These are phyloP conservation scores for Zophobas atratus DNA, from an alignment of 1,140 invertebrate genomes.

Conservation along the genomic window DNA sequence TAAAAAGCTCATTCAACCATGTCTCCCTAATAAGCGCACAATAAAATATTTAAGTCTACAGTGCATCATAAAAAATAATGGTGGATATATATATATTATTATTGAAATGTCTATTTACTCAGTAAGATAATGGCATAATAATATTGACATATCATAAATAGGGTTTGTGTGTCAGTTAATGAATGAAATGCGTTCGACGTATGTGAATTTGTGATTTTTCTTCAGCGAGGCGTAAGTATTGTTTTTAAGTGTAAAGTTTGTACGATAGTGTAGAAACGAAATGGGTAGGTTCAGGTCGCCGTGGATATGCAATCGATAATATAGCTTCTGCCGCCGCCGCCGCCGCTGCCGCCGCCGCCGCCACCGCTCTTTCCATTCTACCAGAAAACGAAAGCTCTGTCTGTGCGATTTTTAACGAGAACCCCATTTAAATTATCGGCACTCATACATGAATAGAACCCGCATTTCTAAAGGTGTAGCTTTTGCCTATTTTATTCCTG, in stretches of 20 bases:
- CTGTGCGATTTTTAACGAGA: neutral
- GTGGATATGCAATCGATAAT: constrained; percentile 48
- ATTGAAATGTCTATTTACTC: constrained; percentile 4
- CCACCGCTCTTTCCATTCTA: constrained; percentile 14
- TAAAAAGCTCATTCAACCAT: neutral
- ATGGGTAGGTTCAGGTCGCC: constrained; percentile 47
- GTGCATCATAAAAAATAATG: neutral
- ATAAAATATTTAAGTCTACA: constrained; percentile 11
- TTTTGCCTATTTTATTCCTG: neutral
- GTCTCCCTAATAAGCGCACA: neutral
- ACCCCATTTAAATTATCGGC: neutral
- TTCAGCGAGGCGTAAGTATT: constrained; percentile 7
- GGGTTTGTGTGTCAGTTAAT: neutral
- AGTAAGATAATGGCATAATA: constrained; percentile 1
- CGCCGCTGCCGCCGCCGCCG: constrained; percentile 5
- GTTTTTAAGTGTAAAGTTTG: neutral
- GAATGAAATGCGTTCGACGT: neutral
- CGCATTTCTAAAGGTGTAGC: too few relatives aligned
- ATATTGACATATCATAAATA: constrained; percentile 5
- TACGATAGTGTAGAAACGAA: constrained; percentile 29
- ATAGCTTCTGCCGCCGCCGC: constrained; percentile 44
- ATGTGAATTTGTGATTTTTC: constrained; percentile 2
- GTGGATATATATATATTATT: constrained; percentile 15
- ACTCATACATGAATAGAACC: too few relatives aligned
- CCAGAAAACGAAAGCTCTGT: constrained; percentile 11